phyloP scores from a whole-genome alignment of 2,113 vertebrate genomes.

The Chinchilla lanigera region DNA sequence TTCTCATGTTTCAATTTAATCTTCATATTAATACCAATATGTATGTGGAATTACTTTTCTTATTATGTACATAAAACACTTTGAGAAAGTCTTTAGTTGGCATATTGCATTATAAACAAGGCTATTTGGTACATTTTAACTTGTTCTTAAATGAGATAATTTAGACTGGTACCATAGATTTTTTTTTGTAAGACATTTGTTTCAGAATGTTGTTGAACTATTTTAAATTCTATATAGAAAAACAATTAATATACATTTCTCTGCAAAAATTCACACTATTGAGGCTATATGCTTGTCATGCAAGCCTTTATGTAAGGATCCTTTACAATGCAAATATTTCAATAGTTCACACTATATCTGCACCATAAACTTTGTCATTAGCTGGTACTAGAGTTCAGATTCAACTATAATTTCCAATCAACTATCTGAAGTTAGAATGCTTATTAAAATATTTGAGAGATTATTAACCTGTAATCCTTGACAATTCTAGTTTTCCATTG shows the following conservation, averaged over 20 bases:
- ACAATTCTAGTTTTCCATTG: neutral
- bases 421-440: conserved; percentile 23
- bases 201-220: conserved; percentile 57
- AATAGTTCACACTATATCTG: conserved; percentile 64
- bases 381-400: conserved; percentile 53
- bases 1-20: neutral
- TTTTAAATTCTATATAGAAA: conserved; percentile 63
- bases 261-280: conserved; percentile 66
- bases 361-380: conserved; percentile 65
- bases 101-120: neutral
- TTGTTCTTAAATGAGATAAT: neutral
- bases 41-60: neutral
- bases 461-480: neutral
- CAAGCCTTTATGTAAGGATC: conserved; percentile 46
- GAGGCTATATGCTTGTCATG: conserved; percentile 61
- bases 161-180: conserved; percentile 16
- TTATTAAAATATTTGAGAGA: conserved; percentile 58
- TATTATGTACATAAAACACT: neutral
- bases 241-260: conserved; percentile 58
- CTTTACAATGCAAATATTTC: conserved; percentile 63
- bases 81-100: neutral
- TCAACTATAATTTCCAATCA: conserved; percentile 60
- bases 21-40: neutral
- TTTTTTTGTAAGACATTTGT: conserved; percentile 62
- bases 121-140: neutral